These are phyloP conservation scores for Cryptocephalus moraei DNA, from an alignment of 2,888 invertebrate genomes.

Conservation along the genomic window DNA sequence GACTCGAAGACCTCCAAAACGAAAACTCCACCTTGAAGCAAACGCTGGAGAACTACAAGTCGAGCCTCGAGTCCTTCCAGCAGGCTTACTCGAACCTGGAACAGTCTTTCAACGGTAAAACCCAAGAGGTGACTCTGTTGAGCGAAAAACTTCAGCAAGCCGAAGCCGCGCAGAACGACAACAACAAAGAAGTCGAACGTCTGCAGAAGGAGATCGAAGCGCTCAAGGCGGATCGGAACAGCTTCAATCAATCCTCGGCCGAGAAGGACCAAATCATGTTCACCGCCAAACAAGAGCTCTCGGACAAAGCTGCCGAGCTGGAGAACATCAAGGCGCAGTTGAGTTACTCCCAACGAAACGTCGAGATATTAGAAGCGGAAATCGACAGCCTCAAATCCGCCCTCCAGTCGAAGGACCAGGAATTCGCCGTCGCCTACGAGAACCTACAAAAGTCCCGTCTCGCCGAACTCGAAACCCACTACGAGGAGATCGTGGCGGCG, in stretches of 20 bases:
- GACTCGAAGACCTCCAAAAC: slow-evolving; percentile 19
- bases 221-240: slow-evolving; percentile 12
- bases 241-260: slow-evolving; percentile 11
- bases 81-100: neutral
- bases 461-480: slow-evolving; percentile 19
- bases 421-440: slow-evolving; percentile 13
- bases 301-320: slow-evolving; percentile 13
- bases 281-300: slow-evolving; percentile 11
- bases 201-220: slow-evolving; percentile 19
- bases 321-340: slow-evolving; percentile 14
- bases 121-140: slow-evolving; percentile 10
- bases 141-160: slow-evolving; percentile 16
- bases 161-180: slow-evolving; percentile 16
- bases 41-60: slow-evolving; percentile 11
- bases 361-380: slow-evolving; percentile 15
- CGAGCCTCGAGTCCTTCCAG: slow-evolving; percentile 12
- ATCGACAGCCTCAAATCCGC: slow-evolving; percentile 9
- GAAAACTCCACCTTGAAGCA: slow-evolving; percentile 15
- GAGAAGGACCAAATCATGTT: slow-evolving; percentile 15
- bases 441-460: slow-evolving; percentile 13
- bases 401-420: slow-evolving; percentile 12
- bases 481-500: slow-evolving; percentile 24
- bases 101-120: slow-evolving; percentile 16
- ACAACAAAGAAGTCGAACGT: slow-evolving; percentile 21
- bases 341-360: slow-evolving; percentile 13